Conservation (phyloP, 2,113 vertebrate species). For the Hemichromis elongatus region DNA sequence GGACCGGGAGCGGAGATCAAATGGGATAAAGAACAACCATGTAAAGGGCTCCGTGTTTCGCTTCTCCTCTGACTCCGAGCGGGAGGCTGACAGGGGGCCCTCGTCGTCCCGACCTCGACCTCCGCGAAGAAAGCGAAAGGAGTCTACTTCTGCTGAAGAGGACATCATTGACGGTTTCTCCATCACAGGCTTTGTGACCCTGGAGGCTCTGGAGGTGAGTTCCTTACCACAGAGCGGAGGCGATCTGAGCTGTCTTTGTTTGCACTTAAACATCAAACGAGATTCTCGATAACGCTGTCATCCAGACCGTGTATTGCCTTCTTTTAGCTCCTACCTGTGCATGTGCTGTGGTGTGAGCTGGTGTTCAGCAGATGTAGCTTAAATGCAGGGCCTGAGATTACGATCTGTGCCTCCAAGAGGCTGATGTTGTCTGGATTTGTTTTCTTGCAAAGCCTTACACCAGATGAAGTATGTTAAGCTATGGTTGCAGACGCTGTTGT, state of each 20-base stretch:
- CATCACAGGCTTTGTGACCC: constrained; percentile 86
- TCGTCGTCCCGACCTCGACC: constrained; percentile 84
- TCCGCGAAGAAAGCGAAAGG: constrained; percentile 86
- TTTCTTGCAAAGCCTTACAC: constrained; percentile 22
- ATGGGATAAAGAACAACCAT: constrained; percentile 70
- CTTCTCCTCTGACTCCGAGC: constrained; percentile 89
- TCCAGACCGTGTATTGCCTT: background rate
- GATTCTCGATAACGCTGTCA: background rate
- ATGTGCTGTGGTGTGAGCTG: constrained; percentile 39
- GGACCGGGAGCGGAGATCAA: constrained; percentile 79
- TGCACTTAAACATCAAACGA: background rate
- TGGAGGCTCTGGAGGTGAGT: constrained; percentile 91
- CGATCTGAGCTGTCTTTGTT: background rate
- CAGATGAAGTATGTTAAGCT: constrained; percentile 33
- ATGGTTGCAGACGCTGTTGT: constrained; percentile 8
- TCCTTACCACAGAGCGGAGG: background rate
- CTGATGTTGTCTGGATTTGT: constrained; percentile 31
- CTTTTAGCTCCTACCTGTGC: constrained; percentile 16
- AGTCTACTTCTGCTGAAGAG: constrained; percentile 88
- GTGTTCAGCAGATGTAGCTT: constrained; percentile 56
- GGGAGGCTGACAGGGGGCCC: constrained; percentile 79
- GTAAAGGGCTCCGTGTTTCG: constrained; percentile 67
- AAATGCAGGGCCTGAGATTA: constrained; percentile 39
- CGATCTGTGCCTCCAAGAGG: constrained; percentile 38
- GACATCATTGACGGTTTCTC: constrained; percentile 96